These are phyloP conservation scores for Hystrix cristata DNA, from an alignment of 2,113 vertebrate species.

Conservation along the genomic window DNA sequence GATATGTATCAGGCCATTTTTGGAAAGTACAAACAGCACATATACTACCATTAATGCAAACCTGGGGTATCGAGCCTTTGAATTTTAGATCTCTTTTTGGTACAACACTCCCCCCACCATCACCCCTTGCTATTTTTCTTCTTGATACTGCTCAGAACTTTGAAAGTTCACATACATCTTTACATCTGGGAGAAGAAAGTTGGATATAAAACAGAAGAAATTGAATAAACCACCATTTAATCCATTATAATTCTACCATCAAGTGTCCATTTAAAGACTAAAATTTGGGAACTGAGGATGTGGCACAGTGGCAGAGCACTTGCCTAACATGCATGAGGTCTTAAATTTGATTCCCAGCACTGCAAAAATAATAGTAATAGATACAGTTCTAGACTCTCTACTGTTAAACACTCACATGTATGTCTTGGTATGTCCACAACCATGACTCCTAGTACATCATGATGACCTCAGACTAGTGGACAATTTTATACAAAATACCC, in stretches of 20 bases:
- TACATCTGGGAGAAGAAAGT: background rate
- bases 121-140: background rate
- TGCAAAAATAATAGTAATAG: background rate
- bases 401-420: background rate
- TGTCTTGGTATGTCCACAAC: background rate
- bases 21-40: background rate
- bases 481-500: background rate
- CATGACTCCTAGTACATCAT: background rate
- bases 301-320: background rate
- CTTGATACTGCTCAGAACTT: background rate
- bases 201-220: background rate
- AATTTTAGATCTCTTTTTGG: background rate
- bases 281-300: background rate
- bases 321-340: background rate
- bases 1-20: background rate
- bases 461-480: background rate
- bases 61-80: background rate
- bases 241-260: background rate
- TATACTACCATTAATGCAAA: background rate
- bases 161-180: background rate
- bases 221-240: background rate
- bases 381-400: background rate
- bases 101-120: background rate
- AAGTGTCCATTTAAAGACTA: background rate
- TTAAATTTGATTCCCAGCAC: background rate